Evolutionary conservation across 2,113 vertebrate species (phyloP).

Genomic region (Cephalopterus ornatus): DNA sequence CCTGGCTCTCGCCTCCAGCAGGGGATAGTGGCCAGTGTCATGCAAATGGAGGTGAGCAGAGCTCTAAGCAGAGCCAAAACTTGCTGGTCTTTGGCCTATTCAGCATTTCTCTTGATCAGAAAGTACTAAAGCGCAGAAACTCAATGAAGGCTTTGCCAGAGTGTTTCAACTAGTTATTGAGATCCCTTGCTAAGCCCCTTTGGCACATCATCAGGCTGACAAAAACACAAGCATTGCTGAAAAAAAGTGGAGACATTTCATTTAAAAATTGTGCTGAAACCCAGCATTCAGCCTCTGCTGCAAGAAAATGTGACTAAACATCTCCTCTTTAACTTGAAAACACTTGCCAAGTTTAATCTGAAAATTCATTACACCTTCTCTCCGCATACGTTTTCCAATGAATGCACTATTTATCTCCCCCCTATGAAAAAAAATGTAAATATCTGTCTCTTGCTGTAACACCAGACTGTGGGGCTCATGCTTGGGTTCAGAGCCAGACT

Average conservation of each 20-base stretch:
- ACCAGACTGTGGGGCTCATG: fast-evolving
- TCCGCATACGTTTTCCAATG: not conserved
- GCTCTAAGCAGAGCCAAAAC: not conserved
- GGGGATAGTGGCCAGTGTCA: not conserved
- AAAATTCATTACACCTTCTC: conserved; percentile 10
- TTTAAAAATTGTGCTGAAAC: conserved; percentile 44
- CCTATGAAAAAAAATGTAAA: not conserved
- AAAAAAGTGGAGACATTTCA: conserved; percentile 2
- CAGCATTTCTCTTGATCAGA: not conserved
- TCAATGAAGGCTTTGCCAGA: not conserved
- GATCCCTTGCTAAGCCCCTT: not conserved
- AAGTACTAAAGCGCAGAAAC: not conserved
- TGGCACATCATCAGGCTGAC: not conserved
- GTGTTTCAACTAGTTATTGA: not conserved
- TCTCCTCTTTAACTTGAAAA: conserved; percentile 6
- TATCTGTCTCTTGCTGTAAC: not conserved
- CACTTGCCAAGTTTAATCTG: conserved; percentile 20
- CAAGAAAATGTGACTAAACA: conserved; percentile 36
- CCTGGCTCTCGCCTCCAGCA: fast-evolving
- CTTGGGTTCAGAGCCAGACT: not conserved
- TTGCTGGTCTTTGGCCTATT: not conserved
- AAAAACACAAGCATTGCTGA: not conserved
- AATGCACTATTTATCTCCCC: not conserved
- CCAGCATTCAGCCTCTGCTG: not conserved
- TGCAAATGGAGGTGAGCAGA: not conserved